Percentiles rank a stretch among this genome's conserved stretches.
Evolutionary conservation across 2,888 invertebrate genomes (phyloP).

Genomic region (Pecten maximus): DNA sequence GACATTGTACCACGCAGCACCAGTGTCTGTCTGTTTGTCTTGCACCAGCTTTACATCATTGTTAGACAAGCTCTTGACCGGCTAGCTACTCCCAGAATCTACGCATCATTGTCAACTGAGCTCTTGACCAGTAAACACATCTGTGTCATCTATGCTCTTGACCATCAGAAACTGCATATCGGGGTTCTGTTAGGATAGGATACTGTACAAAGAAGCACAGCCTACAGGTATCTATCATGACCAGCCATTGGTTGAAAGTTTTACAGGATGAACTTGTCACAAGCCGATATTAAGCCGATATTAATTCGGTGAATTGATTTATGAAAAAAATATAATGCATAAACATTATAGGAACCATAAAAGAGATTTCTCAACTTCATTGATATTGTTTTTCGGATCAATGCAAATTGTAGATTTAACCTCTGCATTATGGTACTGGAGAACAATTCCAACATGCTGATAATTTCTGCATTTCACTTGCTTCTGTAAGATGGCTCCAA

Average conservation of each 20-base stretch:
- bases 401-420: too few species aligned
- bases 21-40: constrained; percentile 8
- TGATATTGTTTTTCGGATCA: too few species aligned
- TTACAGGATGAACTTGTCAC: too few species aligned
- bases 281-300: too few species aligned
- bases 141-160: background rate
- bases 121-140: constrained; percentile 21
- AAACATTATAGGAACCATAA: too few species aligned
- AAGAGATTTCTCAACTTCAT: too few species aligned
- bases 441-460: too few species aligned
- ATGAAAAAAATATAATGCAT: too few species aligned
- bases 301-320: too few species aligned
- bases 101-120: background rate
- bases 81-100: background rate
- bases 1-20: background rate
- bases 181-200: background rate
- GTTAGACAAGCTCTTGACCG: background rate
- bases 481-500: too few species aligned
- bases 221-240: background rate
- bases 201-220: background rate
- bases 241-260: background rate
- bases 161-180: background rate
- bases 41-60: background rate
- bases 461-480: too few species aligned
- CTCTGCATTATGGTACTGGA: too few species aligned